These are phyloP conservation scores for human DNA, from an alignment of 2,113 vertebrate species.

Conservation along the genomic window GRCh38 chr9:109450001-109450500, in stretches of 20 bases:
- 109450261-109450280: background rate
- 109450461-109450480: background rate
- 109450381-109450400: background rate
- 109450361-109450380: slow-evolving; percentile 34
- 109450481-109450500: background rate
- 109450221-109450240: background rate
- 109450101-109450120: background rate
- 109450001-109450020: background rate
- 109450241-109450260: background rate
- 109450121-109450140: background rate
- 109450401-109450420: slow-evolving; percentile 22
- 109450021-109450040: background rate
- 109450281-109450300: slow-evolving; percentile 53
- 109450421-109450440: background rate
- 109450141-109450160: background rate
- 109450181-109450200: background rate
- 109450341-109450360: slow-evolving; percentile 67
- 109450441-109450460: background rate
- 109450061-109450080: background rate
- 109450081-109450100: background rate
- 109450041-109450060: slow-evolving; percentile 16
- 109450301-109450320: slow-evolving; percentile 64
- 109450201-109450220: fast-evolving
- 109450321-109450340: slow-evolving; percentile 67
- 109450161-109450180: background rate